These are phyloP conservation scores for Megathymus violae DNA, from an alignment of 1,140 invertebrate genomes.

Conservation along the genomic window DNA sequence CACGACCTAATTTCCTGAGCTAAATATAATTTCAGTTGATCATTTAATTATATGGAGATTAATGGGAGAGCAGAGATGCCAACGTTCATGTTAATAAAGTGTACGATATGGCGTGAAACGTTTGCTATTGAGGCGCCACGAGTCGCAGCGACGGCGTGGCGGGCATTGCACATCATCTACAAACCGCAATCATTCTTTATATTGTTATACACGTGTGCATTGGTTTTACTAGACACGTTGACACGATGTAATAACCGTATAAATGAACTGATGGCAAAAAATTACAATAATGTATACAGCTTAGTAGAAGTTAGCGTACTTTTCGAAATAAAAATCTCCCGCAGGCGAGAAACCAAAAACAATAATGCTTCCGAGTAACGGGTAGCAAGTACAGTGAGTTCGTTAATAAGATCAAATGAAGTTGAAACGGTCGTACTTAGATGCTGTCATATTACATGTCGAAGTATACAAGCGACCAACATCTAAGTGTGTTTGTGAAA, in stretches of 20 bases:
- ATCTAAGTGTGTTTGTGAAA: too few species aligned
- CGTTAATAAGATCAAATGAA: too few species aligned
- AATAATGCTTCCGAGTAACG: too few species aligned
- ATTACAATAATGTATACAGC: constrained; percentile 3
- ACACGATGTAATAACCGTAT: neutral
- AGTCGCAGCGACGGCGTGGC: constrained; percentile 7
- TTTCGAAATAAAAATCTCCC: neutral
- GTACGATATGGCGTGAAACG: constrained; percentile 68
- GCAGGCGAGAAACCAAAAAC: too few species aligned
- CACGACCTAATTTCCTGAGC: constrained; percentile 73
- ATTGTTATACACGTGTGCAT: constrained; percentile 29
- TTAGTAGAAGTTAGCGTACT: too few species aligned
- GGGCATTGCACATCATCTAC: constrained; percentile 9
- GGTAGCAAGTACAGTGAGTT: too few species aligned
- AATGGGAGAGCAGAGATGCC: constrained; percentile 74
- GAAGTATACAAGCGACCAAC: too few species aligned
- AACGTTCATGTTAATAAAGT: constrained; percentile 74
- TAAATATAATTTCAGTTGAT: constrained; percentile 82
- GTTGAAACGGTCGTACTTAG: too few species aligned
- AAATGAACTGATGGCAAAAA: constrained; percentile 15
- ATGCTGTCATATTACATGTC: too few species aligned
- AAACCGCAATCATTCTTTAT: constrained; percentile 42
- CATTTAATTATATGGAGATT: constrained; percentile 83
- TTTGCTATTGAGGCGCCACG: constrained; percentile 51
- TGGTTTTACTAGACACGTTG: constrained; percentile 12